Percentiles rank a stretch among this genome's conserved stretches.
Conservation (phyloP, 2,888 invertebrate genomes). For the Epistrophe grossulariae region DNA sequence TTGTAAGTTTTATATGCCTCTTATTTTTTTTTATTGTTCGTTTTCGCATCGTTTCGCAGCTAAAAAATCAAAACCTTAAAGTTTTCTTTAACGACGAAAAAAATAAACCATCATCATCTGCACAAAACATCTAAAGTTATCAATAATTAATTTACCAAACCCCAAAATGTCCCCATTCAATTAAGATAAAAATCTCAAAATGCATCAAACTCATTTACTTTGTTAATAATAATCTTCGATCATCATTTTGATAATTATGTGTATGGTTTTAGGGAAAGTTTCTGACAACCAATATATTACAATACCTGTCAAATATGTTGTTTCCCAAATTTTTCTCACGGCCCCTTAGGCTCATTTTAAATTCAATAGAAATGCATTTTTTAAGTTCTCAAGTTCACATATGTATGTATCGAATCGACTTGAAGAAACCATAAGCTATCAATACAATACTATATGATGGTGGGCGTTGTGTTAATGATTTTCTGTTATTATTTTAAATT, state of each 20-base stretch:
- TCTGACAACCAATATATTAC: constrained; percentile 11
- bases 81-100: no score
- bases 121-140: neutral
- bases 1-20: no score
- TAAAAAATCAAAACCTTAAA: no score
- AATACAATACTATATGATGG: neutral
- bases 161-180: neutral
- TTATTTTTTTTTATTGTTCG: no score
- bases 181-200: neutral
- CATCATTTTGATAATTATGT: neutral
- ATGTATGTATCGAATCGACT: constrained; percentile 8
- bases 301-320: neutral
- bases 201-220: neutral
- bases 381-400: constrained; percentile 11
- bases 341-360: constrained; percentile 1
- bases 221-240: neutral
- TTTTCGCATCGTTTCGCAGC: no score
- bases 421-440: constrained; percentile 13
- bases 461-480: constrained; percentile 58
- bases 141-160: neutral
- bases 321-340: constrained; percentile 14
- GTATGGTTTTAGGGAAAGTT: constrained; percentile 21
- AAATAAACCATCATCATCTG: no score
- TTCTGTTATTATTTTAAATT: constrained; percentile 36
- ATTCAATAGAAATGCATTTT: constrained; percentile 31